Conservation (phyloP, 1,140 invertebrate genomes). For the Charaxes varanes region DNA sequence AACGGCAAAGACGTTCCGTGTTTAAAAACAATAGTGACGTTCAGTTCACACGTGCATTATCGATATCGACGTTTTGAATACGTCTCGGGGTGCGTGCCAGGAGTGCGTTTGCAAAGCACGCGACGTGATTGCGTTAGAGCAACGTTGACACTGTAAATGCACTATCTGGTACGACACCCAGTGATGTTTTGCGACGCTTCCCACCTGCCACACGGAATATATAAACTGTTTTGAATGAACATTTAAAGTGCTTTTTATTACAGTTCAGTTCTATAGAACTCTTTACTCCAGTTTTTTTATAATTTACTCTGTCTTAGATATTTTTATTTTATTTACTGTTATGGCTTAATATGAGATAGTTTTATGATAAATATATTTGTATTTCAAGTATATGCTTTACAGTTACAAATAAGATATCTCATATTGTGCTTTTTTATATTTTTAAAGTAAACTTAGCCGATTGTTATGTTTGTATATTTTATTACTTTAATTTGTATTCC, state of each 20-base stretch:
- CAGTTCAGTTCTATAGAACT: slow-evolving; percentile 20
- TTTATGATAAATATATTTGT: neutral
- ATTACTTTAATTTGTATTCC: slow-evolving; percentile 19
- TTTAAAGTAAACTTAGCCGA: slow-evolving; percentile 8
- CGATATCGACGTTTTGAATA: slow-evolving; percentile 50
- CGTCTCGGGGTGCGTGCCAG: slow-evolving; percentile 93
- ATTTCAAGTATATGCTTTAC: too few species aligned
- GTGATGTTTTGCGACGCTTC: slow-evolving; percentile 71
- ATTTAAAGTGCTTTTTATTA: slow-evolving; percentile 33
- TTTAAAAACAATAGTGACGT: slow-evolving; percentile 59
- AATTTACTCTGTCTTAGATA: slow-evolving; percentile 10
- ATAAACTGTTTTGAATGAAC: slow-evolving; percentile 13
- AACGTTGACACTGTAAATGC: slow-evolving; percentile 95
- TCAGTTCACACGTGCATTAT: slow-evolving; percentile 33
- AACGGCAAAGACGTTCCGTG: slow-evolving; percentile 54
- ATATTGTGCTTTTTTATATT: slow-evolving; percentile 16
- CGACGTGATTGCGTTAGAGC: slow-evolving; percentile 64
- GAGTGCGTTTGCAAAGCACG: slow-evolving; percentile 93
- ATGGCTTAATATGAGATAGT: slow-evolving; percentile 15
- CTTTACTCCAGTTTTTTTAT: too few species aligned
- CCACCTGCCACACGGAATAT: slow-evolving; percentile 37
- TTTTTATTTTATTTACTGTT: slow-evolving; percentile 16
- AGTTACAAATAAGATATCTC: slow-evolving; percentile 5
- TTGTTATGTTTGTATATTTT: slow-evolving; percentile 18
- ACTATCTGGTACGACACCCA: slow-evolving; percentile 99